Base-by-base conservation (phyloP, 2,113 vertebrate genomes). In the Riparia riparia region DNA sequence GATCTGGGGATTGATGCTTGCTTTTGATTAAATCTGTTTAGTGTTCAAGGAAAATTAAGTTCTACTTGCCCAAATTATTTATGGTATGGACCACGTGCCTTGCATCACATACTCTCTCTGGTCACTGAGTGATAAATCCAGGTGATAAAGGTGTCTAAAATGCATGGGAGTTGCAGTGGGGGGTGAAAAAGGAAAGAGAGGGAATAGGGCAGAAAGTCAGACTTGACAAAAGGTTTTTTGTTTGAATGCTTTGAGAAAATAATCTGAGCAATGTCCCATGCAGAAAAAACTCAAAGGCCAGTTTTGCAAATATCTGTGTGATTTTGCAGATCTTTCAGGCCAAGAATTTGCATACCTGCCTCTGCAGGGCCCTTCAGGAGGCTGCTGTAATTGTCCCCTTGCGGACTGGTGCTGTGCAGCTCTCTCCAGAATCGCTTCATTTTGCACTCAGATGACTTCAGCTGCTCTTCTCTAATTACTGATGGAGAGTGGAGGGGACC, bases 391-490 rank as follows among this genome's bases (percentile, higher is more conserved):
- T 81, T 92, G 54, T 24, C 60, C 85, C 66, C 82, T 54, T 14
- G 71, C 76, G 79, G 21, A 37, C 82, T 2, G 8, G 11, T 32
- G 47, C 13, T 81, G 56, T 88, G 64, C 74, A 70, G 47, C 14
- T 6, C 57, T 64, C 47, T 85, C n/a, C 42, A 77, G 84, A 87
- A 50, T 11, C 5, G 1, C 50, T 85, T 79, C 53, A 76, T 0
- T 51, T 63, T 37, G 41, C 37, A 7, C 45, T 70, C 65, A 10
- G 26, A 8, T 22, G 72, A 58, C 49, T 92, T 93, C 65, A 87
- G 61, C 45, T 80, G 26, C 79, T 86, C 82, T 89, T 70, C 66
- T 74, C 31, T 94, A 96, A 94, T 96, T 93, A 74, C 64, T 32
- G 47, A 50, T 77, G 41, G 16, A 32, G 53, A 7, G 12, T 1